These are phyloP conservation scores for Euura saliciscinereae DNA, from an alignment of 1,140 invertebrate genomes.

Conservation along the genomic window DNA sequence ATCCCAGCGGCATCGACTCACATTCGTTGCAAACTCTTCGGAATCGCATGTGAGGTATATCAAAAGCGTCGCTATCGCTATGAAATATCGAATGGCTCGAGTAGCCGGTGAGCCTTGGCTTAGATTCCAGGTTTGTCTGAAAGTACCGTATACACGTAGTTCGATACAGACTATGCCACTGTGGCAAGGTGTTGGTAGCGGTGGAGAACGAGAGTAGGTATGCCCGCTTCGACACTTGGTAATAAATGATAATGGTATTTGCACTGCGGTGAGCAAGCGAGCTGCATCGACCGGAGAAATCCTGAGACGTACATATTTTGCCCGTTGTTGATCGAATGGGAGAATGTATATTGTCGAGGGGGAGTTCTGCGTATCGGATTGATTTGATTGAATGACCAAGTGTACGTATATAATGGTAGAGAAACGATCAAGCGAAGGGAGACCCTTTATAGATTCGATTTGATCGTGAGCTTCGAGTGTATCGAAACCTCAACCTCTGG, in stretches of 20 bases:
- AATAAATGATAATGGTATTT: slow-evolving; percentile 2
- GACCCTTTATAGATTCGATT: no score
- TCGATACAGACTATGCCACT: background rate
- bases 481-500: background rate
- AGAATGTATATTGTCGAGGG: no score
- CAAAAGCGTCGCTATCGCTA: background rate
- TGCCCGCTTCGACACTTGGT: background rate
- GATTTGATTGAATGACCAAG: no score
- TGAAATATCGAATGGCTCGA: slow-evolving; percentile 1
- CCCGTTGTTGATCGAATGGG: no score
- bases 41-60: background rate
- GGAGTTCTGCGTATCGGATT: no score
- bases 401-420: no score
- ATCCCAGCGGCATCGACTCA: no score
- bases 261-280: background rate
- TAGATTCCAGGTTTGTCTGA: slow-evolving; percentile 38
- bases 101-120: slow-evolving; percentile 34
- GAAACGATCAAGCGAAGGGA: no score
- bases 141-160: slow-evolving; percentile 9
- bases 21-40: no score
- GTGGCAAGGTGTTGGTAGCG: background rate
- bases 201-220: background rate
- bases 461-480: no score
- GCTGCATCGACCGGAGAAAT: no score
- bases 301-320: no score